Evolutionary conservation across 1,140 invertebrate genomes (phyloP).

Genomic region (Heliconius hermathena): DNA sequence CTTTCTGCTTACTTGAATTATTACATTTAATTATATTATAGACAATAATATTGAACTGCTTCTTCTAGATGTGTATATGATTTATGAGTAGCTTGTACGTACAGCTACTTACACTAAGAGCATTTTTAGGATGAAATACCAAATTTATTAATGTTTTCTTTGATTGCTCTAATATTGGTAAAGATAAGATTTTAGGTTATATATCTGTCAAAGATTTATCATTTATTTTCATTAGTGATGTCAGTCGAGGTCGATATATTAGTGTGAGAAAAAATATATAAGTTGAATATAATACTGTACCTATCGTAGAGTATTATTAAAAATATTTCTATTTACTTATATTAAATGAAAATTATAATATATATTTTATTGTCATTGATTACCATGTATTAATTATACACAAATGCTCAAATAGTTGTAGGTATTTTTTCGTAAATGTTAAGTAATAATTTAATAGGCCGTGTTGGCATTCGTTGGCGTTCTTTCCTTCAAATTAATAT

Average conservation of each 20-base stretch:
- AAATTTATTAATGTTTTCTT: background rate
- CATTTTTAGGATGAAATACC: background rate
- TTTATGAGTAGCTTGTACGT: background rate
- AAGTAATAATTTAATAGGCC: too few relatives aligned
- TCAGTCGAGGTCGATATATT: background rate
- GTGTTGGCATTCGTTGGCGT: too few relatives aligned
- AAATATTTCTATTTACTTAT: background rate
- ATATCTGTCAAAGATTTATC: background rate
- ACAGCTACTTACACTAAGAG: background rate
- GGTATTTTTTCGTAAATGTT: too few relatives aligned
- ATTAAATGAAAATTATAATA: too few relatives aligned
- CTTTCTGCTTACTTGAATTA: background rate
- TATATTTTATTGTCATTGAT: too few relatives aligned
- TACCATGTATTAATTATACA: too few relatives aligned
- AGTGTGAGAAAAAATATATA: background rate
- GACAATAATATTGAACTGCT: background rate
- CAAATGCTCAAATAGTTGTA: too few relatives aligned
- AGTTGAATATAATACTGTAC: background rate
- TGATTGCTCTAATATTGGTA: background rate
- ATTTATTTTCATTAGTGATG: too few relatives aligned
- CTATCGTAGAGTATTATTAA: background rate
- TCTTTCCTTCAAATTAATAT: too few relatives aligned
- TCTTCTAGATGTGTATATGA: background rate
- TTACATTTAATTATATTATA: background rate
- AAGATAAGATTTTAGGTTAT: background rate